phyloP scores from a whole-genome alignment of 2,797 vertebrate genomes.

The Merluccius polli region DNA sequence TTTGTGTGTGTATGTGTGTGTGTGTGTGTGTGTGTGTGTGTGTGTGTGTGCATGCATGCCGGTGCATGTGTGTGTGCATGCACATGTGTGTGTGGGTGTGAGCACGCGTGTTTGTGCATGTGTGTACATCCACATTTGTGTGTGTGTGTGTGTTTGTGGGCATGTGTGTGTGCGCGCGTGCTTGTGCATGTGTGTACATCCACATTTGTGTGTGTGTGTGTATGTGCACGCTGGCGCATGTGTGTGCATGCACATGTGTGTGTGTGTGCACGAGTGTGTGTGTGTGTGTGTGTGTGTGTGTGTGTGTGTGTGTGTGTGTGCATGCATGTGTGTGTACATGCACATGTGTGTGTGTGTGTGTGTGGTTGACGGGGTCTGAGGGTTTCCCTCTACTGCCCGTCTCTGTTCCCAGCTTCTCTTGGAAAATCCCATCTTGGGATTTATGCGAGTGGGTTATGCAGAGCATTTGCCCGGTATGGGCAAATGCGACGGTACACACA shows the following conservation, averaged over 20 bases:
- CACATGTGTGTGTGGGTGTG: conserved; percentile 16
- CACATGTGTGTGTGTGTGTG: conserved; percentile 30
- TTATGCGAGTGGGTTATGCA: conserved; percentile 33
- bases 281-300: conserved; percentile 26
- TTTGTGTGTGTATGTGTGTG: conserved; percentile 20
- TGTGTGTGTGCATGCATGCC: background rate
- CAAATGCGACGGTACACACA: background rate
- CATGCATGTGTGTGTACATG: conserved; percentile 2
- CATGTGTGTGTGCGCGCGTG: conserved; percentile 14
- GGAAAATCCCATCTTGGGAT: conserved; percentile 47
- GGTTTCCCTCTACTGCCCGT: conserved; percentile 34
- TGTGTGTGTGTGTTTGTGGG: conserved; percentile 24
- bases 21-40: conserved; percentile 20
- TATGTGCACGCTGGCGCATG: background rate
- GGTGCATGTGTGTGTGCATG: conserved; percentile 16
- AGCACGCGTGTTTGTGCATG: conserved; percentile 4
- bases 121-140: no score
- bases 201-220: conserved; percentile 15
- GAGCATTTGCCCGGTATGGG: conserved; percentile 27
- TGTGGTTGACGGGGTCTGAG: conserved; percentile 32
- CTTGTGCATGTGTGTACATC: conserved; percentile 14
- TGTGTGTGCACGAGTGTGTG: conserved; percentile 8
- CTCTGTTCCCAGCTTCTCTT: conserved; percentile 53
- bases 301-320: conserved; percentile 20
- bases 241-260: conserved; percentile 18